These are phyloP conservation scores for Trachemys scripta DNA, from an alignment of 2,113 vertebrate genomes.

Conservation along the genomic window DNA sequence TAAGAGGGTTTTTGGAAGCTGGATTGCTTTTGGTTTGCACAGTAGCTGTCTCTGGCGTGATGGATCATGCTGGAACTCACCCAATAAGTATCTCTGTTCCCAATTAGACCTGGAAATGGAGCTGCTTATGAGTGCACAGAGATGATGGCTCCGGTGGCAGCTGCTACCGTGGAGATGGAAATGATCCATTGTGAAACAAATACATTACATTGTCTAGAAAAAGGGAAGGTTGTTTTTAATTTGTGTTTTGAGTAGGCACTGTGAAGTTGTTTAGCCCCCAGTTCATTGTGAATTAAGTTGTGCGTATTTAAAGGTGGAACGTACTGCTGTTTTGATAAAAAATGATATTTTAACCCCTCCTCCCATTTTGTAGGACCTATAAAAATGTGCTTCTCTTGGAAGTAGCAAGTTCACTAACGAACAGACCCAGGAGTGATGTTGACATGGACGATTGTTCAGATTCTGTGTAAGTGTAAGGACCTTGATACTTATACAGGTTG, in stretches of 20 bases:
- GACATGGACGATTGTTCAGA: not conserved
- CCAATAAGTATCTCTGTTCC: constrained; percentile 84
- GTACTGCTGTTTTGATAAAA: constrained; percentile 27
- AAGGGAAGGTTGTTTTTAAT: constrained; percentile 60
- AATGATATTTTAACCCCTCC: not conserved
- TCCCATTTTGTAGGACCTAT: constrained; percentile 43
- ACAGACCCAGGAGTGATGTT: constrained; percentile 13
- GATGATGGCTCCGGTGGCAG: constrained; percentile 82
- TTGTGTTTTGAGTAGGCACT: constrained; percentile 58
- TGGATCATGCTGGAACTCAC: constrained; percentile 83
- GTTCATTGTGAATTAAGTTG: not conserved
- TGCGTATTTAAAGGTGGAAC: constrained; percentile 26
- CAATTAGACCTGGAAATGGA: constrained; percentile 84
- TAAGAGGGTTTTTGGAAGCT: constrained; percentile 78
- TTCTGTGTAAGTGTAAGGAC: constrained; percentile 12
- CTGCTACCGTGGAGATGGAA: constrained; percentile 81
- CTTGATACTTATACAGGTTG: constrained; percentile 32
- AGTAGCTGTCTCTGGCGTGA: constrained; percentile 83
- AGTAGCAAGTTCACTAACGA: constrained; percentile 5
- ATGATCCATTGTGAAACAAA: constrained; percentile 77
- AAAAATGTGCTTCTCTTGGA: constrained; percentile 34
- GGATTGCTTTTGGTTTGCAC: constrained; percentile 81
- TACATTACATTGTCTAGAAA: constrained; percentile 68
- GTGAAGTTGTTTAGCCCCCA: constrained; percentile 58
- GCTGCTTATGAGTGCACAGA: constrained; percentile 73